These are phyloP conservation scores for Sorex fumeus DNA, from an alignment of 2,113 vertebrate genomes.

Conservation along the genomic window DNA sequence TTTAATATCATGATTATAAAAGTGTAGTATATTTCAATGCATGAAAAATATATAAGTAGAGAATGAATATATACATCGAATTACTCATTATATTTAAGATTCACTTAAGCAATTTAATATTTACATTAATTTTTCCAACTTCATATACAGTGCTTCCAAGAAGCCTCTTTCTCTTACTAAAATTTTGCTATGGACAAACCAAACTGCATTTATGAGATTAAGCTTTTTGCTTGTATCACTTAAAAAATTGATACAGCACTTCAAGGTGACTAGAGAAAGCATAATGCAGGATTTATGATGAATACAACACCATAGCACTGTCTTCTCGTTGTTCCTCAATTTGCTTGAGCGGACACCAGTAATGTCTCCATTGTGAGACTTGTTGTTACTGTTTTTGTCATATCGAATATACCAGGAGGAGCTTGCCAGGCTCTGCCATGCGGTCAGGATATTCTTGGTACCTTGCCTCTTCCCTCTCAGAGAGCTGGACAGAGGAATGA, in stretches of 20 bases:
- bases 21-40: neutral
- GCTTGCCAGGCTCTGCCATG: too few species aligned
- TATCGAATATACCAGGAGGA: too few species aligned
- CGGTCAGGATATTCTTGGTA: too few species aligned
- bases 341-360: too few species aligned
- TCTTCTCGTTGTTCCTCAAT: too few species aligned
- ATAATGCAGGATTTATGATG: neutral
- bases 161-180: neutral
- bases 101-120: neutral
- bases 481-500: too few species aligned
- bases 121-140: neutral
- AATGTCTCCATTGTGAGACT: too few species aligned
- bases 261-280: neutral
- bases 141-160: neutral
- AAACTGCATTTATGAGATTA: neutral
- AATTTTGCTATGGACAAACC: neutral
- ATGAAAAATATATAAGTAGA: constrained; percentile 8
- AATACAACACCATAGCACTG: too few species aligned
- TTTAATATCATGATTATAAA: neutral
- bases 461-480: too few species aligned
- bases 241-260: neutral
- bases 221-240: neutral
- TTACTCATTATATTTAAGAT: neutral
- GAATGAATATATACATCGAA: neutral
- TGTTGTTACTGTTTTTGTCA: too few species aligned